A percentile compares a stretch with the other conserved stretches of the same genome.
Conservation (phyloP, 2,888 invertebrate genomes). For the Nephrotoma flavescens region DNA sequence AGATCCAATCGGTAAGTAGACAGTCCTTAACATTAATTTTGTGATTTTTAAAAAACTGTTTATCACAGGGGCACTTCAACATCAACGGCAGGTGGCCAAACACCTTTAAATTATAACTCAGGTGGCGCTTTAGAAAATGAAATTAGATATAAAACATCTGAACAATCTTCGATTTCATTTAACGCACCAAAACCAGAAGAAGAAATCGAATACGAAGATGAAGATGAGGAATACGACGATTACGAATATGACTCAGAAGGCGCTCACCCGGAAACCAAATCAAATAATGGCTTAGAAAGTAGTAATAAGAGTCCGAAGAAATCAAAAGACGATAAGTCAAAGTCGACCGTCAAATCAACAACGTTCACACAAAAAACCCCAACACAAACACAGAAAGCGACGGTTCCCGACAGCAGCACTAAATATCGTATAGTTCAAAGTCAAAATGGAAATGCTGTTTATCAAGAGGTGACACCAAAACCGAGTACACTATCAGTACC, state of each 20-base stretch:
- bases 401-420: conserved; percentile 18
- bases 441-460: conserved; percentile 24
- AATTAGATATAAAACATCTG: conserved; percentile 6
- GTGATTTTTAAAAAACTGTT: background rate
- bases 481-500: background rate
- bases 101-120: conserved; percentile 1
- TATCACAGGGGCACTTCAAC: background rate
- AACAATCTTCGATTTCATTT: conserved; percentile 6
- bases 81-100: conserved; percentile 4
- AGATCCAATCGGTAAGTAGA: conserved; percentile 21
- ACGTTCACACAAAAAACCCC: conserved; percentile 23
- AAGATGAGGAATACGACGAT: conserved; percentile 38
- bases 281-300: conserved; percentile 13
- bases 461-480: conserved; percentile 1
- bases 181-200: conserved; percentile 23
- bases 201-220: conserved; percentile 31
- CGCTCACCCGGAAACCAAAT: conserved; percentile 18
- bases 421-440: conserved; percentile 25
- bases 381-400: conserved; percentile 23
- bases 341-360: background rate
- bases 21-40: background rate
- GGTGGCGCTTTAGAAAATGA: background rate
- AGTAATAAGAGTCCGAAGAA: conserved; percentile 13
- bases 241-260: conserved; percentile 43
- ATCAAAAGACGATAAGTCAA: conserved; percentile 12